Percentiles rank a stretch among this genome's conserved stretches.
Conservation (phyloP, 2,888 invertebrate species). For the Monoplex corrugatus region DNA sequence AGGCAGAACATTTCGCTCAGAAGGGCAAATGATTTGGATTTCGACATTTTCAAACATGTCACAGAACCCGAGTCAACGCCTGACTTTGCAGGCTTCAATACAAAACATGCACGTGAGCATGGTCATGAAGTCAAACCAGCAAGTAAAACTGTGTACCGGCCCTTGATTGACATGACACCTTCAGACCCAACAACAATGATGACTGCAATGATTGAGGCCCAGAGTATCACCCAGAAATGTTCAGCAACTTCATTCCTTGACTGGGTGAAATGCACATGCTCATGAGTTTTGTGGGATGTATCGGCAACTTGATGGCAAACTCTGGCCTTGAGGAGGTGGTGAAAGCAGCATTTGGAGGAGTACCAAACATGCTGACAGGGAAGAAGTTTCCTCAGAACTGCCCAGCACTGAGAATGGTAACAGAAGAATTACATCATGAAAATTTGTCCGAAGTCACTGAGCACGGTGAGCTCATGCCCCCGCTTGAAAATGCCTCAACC, state of each 20-base stretch:
- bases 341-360: conserved; percentile 59
- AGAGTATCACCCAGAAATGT: conserved; percentile 49
- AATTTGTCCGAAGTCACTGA: background rate
- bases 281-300: conserved; percentile 57
- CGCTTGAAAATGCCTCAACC: too few species aligned
- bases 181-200: background rate
- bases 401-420: conserved; percentile 58
- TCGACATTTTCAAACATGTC: too few species aligned
- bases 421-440: conserved; percentile 56
- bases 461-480: background rate
- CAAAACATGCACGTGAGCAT: background rate
- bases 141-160: too few species aligned
- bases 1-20: too few species aligned
- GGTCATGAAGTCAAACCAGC: background rate
- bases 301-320: conserved; percentile 57
- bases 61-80: background rate
- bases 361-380: conserved; percentile 61
- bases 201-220: too few species aligned
- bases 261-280: conserved; percentile 58
- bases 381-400: conserved; percentile 64
- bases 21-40: background rate
- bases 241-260: conserved; percentile 51
- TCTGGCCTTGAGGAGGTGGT: conserved; percentile 62
- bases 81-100: conserved; percentile 1
- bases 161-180: background rate